These are phyloP conservation scores for Pandion haliaetus DNA, from an alignment of 2,113 vertebrate species.

Conservation along the genomic window DNA sequence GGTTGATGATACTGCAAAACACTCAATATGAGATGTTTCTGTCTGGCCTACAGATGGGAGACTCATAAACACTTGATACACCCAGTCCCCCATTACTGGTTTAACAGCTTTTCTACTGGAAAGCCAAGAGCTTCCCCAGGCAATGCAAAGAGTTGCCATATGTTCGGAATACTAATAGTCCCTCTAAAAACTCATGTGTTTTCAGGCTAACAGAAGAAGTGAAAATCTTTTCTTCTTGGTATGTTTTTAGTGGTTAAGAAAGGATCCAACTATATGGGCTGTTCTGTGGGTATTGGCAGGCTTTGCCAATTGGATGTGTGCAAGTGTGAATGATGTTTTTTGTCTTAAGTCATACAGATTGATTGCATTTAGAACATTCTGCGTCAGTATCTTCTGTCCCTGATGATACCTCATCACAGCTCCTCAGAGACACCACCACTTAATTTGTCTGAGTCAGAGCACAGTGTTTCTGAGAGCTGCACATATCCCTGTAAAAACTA, in stretches of 20 bases:
- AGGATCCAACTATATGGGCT: not conserved
- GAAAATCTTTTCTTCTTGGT: slow-evolving; percentile 9
- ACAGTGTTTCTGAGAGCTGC: not conserved
- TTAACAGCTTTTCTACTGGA: slow-evolving; percentile 46
- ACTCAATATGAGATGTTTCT: not conserved
- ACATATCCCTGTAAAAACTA: not conserved
- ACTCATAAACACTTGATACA: slow-evolving; percentile 53
- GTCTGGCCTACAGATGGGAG: slow-evolving; percentile 40
- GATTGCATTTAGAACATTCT: slow-evolving; percentile 12
- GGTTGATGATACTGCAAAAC: not conserved
- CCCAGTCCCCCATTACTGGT: slow-evolving; percentile 39
- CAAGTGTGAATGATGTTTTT: not conserved
- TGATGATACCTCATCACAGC: not conserved
- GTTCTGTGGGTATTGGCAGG: not conserved
- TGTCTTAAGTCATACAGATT: slow-evolving; percentile 7
- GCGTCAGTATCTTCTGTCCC: not conserved
- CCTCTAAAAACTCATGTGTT: slow-evolving; percentile 18
- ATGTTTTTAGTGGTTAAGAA: slow-evolving; percentile 12
- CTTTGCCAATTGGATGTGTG: slow-evolving; percentile 1
- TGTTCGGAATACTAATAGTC: not conserved
- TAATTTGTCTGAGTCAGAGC: slow-evolving; percentile 26
- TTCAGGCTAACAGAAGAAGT: slow-evolving; percentile 10
- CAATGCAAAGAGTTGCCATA: slow-evolving; percentile 7
- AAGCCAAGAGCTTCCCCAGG: slow-evolving; percentile 48
- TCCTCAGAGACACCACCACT: not conserved